phyloP scores from a whole-genome alignment of 2,888 invertebrate species.

The Magallana nippona region DNA sequence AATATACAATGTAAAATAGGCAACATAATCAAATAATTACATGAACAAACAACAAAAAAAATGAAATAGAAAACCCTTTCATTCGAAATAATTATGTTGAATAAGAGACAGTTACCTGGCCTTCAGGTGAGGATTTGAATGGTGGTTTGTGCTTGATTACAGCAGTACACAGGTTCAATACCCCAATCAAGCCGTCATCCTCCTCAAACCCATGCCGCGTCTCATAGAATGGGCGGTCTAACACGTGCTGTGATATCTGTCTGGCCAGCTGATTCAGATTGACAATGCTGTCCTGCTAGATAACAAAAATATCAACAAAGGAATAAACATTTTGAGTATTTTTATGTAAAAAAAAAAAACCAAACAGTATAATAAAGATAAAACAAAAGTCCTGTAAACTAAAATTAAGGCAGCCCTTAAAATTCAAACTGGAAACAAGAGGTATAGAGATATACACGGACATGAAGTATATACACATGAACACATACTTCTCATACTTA shows the following conservation, averaged over 20 bases:
- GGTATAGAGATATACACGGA: not conserved
- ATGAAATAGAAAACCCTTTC: not conserved
- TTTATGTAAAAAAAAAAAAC: too few relatives aligned
- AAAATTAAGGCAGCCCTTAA: too few relatives aligned
- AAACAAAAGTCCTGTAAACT: too few relatives aligned
- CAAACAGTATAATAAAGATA: too few relatives aligned
- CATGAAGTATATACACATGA: not conserved
- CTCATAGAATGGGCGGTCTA: constrained; percentile 90
- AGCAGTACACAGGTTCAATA: constrained; percentile 92
- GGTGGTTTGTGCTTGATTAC: constrained; percentile 92
- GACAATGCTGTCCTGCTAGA: constrained; percentile 78
- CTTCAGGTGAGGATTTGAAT: constrained; percentile 90
- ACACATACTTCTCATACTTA: constrained; percentile 41
- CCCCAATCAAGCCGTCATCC: constrained; percentile 93
- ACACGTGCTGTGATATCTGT: constrained; percentile 87
- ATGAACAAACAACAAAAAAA: not conserved
- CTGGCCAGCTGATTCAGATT: constrained; percentile 86
- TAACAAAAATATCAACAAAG: not conserved
- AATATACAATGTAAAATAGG: too few relatives aligned
- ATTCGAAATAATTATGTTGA: too few relatives aligned
- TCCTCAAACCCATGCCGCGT: constrained; percentile 89
- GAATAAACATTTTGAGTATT: too few relatives aligned
- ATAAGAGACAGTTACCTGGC: constrained; percentile 81
- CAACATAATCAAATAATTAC: not conserved
- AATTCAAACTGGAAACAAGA: too few relatives aligned